Evolutionary conservation across 2,113 vertebrate genomes (phyloP).

Genomic region (Chaetops frenatus): DNA sequence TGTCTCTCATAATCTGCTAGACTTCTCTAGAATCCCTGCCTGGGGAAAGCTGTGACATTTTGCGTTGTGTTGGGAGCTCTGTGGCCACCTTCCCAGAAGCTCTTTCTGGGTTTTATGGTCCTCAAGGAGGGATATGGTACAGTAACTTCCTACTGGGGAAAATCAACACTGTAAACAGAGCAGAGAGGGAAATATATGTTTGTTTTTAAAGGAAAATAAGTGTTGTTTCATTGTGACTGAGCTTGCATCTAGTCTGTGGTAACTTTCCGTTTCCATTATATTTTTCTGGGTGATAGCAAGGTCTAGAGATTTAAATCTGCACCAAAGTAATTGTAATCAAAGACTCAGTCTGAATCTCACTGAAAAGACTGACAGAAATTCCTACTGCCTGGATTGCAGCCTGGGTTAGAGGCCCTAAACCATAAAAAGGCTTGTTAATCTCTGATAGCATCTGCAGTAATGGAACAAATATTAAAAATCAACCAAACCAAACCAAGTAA

Average conservation of each 20-base stretch:
- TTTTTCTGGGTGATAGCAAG: neutral
- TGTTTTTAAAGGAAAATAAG: neutral
- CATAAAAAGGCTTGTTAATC: neutral
- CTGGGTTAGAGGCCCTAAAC: neutral
- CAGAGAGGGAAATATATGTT: neutral
- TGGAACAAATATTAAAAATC: neutral
- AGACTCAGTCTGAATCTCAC: neutral
- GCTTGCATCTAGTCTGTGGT: neutral
- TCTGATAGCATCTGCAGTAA: neutral
- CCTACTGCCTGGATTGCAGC: neutral
- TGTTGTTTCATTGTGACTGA: neutral
- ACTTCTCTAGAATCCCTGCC: neutral
- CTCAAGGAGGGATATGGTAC: neutral
- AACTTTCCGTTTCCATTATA: neutral
- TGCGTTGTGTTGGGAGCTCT: neutral
- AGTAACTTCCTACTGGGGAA: neutral
- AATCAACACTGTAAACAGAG: neutral
- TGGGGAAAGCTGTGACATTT: conserved; percentile 12
- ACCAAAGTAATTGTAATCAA: neutral
- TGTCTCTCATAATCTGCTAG: neutral
- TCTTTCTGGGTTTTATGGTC: neutral
- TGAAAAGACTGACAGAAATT: neutral
- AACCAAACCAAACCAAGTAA: neutral
- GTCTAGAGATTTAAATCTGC: neutral
- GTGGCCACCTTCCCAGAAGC: neutral